These are phyloP conservation scores for Craniophora ligustri DNA, from an alignment of 2,888 invertebrate genomes.

Conservation along the genomic window DNA sequence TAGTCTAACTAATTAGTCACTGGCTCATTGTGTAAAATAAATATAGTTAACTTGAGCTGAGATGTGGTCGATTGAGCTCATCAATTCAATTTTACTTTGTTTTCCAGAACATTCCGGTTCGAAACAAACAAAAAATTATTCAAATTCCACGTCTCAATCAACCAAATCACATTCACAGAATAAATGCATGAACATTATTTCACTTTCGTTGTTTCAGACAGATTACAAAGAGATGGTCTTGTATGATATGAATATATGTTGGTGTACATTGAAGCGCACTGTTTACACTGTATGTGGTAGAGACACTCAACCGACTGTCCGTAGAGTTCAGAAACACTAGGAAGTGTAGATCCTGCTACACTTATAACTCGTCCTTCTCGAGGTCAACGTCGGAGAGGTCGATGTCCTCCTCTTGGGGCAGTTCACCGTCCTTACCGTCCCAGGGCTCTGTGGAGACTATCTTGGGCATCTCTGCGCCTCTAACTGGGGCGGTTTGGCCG, in stretches of 20 bases:
- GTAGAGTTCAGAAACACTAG: constrained; percentile 15
- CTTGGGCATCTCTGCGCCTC: constrained; percentile 93
- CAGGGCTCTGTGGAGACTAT: constrained; percentile 92
- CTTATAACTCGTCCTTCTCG: constrained; percentile 93
- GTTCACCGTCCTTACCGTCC: constrained; percentile 98
- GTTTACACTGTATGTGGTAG: constrained; percentile 28
- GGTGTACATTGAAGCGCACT: constrained; percentile 24
- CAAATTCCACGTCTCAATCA: no score
- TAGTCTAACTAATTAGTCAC: not conserved
- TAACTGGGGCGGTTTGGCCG: constrained; percentile 96
- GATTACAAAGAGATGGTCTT: constrained; percentile 11
- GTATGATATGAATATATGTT: constrained; percentile 37
- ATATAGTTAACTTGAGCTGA: constrained; percentile 12
- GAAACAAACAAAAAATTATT: no score
- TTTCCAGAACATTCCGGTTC: no score
- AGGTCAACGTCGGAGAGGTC: constrained; percentile 97
- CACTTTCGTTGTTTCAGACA: constrained; percentile 7
- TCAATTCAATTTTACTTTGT: no score
- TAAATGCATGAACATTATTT: constrained; percentile 32
- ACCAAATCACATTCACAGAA: no score
- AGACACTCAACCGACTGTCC: constrained; percentile 29
- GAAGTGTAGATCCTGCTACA: constrained; percentile 11
- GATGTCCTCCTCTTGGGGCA: constrained; percentile 95
- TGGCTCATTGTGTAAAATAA: constrained; percentile 21
- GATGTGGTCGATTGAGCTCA: no score